A percentile compares a stretch with the other conserved stretches of the same genome.
These are phyloP conservation scores for Chelonus formosanus DNA, from an alignment of 2,888 invertebrate genomes.

Conservation along the genomic window DNA sequence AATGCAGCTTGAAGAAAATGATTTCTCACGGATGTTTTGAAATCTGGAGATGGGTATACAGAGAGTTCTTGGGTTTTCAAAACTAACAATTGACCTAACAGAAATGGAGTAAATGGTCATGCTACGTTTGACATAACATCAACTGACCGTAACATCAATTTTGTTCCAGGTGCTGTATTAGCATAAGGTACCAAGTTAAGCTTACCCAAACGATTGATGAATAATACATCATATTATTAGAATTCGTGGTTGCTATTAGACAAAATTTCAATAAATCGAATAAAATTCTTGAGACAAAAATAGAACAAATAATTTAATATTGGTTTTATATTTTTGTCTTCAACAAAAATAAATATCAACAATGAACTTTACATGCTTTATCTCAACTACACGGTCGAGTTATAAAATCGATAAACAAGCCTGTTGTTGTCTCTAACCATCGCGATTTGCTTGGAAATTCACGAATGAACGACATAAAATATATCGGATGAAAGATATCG, in stretches of 20 bases:
- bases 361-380: neutral
- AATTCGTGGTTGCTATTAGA: too few relatives aligned
- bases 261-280: too few relatives aligned
- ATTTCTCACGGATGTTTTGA: slow-evolving; percentile 18
- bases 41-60: neutral
- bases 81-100: slow-evolving; percentile 4
- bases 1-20: neutral
- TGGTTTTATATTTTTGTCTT: too few relatives aligned
- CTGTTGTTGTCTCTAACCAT: slow-evolving; percentile 30
- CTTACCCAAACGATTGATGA: too few relatives aligned
- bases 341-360: too few relatives aligned
- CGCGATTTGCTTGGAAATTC: slow-evolving; percentile 25
- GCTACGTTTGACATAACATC: slow-evolving; percentile 32
- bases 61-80: slow-evolving; percentile 4
- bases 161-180: slow-evolving; percentile 14
- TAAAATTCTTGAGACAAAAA: too few relatives aligned
- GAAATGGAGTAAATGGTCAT: slow-evolving; percentile 37
- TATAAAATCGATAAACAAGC: slow-evolving; percentile 29
- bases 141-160: slow-evolving; percentile 19
- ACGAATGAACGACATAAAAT: slow-evolving; percentile 27
- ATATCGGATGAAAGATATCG: slow-evolving; percentile 13
- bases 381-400: neutral
- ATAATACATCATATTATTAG: too few relatives aligned
- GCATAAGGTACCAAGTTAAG: too few relatives aligned
- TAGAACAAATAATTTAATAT: too few relatives aligned